Percentiles rank a stretch among this genome's conserved stretches.
Evolutionary conservation across 2,888 invertebrate genomes (phyloP).

Genomic region (Phengaris alcon): DNA sequence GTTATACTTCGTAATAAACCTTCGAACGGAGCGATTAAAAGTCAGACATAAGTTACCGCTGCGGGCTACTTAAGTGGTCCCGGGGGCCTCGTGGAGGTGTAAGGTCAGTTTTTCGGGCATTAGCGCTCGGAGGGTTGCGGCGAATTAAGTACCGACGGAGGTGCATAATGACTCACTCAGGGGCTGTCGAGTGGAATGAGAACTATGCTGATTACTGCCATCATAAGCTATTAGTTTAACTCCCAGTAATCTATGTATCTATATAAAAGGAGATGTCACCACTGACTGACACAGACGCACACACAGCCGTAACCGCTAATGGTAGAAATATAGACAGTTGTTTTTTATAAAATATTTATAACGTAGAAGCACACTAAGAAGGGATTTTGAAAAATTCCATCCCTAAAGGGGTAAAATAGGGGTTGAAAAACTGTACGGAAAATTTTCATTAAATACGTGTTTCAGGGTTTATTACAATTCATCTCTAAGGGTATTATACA

Average conservation of each 20-base stretch:
- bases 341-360: too few species aligned
- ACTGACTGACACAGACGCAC: too few species aligned
- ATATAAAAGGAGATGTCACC: too few species aligned
- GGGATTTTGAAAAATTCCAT: too few species aligned
- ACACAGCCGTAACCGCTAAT: too few species aligned
- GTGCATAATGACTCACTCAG: conserved; percentile 72
- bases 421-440: too few species aligned
- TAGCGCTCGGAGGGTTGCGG: conserved; percentile 67
- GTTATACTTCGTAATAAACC: conserved; percentile 33
- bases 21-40: conserved; percentile 19
- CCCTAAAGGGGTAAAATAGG: too few species aligned
- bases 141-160: conserved; percentile 67
- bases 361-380: too few species aligned
- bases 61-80: conserved; percentile 64
- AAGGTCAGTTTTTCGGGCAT: conserved; percentile 77
- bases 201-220: conserved; percentile 29
- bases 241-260: neutral
- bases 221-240: conserved; percentile 19
- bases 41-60: conserved; percentile 49
- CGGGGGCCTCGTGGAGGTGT: conserved; percentile 61
- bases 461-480: too few species aligned
- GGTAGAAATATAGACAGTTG: too few species aligned
- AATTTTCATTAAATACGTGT: too few species aligned
- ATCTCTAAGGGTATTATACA: too few species aligned
- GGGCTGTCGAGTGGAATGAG: conserved; percentile 48